Evolutionary conservation across 2,888 invertebrate genomes (phyloP), one percentile per base, ranked within the genome.

Genomic region (Clivina fossor): DNA sequence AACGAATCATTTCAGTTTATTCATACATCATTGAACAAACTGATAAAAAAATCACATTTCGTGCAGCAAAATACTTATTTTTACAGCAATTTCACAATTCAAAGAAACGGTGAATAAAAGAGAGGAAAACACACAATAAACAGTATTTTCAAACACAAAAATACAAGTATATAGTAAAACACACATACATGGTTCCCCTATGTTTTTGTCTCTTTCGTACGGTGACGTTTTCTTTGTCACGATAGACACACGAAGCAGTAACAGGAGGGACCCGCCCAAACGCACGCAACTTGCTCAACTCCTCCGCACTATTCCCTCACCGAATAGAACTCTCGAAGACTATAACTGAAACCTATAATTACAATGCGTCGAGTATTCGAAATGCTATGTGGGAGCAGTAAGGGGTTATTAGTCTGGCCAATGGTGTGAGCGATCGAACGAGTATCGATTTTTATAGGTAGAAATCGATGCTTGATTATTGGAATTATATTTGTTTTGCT

Each of bases 261-360:
- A 51, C 51, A 51, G 32, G 33, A 51, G 32, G 33, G 33, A n/a
- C 24, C 51, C 51, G 51, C 51, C 51, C 51, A 20, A 15, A 33
- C n/a, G 48, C 48, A 51, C 43, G 51, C 51, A 51, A 41, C 32
- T 22, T 35, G 43, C 33, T 22, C 18, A 18, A 20, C 11, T 13
- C 13, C 19, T n/a, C 30, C 19, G 22, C 15, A 33, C 20, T 18
- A 15, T 19, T 11, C 33, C 30, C 30, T 37, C 37, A 15, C 37
- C 37, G 22, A n/a, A n/a, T n/a, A n/a, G n/a, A n/a, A n/a, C 40
- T 19, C 19, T 13, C n/a, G 22, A 8, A 33, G 26, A 35, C 18
- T 13, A 13, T 20, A 11, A 24, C 22, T 8, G 26, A 24, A 32
- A 41, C 30, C 41, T 51, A 18, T 51, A 51, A 51, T 51, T 51